Percentiles rank a stretch among this genome's conserved stretches.
These are phyloP conservation scores for Calameuta filiformis DNA, from an alignment of 2,888 invertebrate species.

Conservation along the genomic window DNA sequence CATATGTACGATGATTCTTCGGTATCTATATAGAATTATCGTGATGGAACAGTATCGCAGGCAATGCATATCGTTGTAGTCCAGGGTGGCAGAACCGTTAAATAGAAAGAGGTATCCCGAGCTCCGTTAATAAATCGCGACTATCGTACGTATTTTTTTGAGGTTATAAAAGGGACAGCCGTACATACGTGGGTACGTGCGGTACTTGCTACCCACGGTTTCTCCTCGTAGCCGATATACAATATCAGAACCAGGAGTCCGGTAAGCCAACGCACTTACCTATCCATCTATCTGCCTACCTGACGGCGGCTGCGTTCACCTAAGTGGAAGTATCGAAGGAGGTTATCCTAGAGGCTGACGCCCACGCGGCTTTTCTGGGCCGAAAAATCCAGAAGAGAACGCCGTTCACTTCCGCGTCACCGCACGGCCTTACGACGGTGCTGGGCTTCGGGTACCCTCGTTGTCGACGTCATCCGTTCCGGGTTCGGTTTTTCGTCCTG, in stretches of 20 bases:
- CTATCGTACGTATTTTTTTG: not conserved
- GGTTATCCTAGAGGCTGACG: conserved; percentile 31
- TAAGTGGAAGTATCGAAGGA: not conserved
- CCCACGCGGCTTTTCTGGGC: conserved; percentile 59
- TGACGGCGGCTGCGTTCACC: not conserved
- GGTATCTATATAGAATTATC: not conserved
- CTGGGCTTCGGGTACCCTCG: conserved; percentile 7
- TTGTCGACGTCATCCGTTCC: conserved; percentile 37
- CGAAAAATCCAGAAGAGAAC: conserved; percentile 49
- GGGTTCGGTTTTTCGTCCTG: conserved; percentile 57
- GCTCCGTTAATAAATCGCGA: not conserved
- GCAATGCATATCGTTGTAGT: not conserved
- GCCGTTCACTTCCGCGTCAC: conserved; percentile 60
- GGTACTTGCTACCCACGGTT: not conserved
- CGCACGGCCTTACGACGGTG: conserved; percentile 16
- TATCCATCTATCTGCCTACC: not conserved
- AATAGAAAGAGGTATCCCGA: not conserved
- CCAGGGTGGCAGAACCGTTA: not conserved
- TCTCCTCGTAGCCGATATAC: not conserved
- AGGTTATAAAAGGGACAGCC: not conserved
- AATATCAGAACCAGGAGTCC: not conserved
- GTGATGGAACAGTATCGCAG: not conserved
- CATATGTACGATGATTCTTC: too few species aligned
- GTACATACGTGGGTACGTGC: not conserved
- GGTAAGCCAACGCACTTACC: not conserved